Base-by-base conservation (phyloP, 2,797 vertebrate species). In the Tauraco hartlaubi region DNA sequence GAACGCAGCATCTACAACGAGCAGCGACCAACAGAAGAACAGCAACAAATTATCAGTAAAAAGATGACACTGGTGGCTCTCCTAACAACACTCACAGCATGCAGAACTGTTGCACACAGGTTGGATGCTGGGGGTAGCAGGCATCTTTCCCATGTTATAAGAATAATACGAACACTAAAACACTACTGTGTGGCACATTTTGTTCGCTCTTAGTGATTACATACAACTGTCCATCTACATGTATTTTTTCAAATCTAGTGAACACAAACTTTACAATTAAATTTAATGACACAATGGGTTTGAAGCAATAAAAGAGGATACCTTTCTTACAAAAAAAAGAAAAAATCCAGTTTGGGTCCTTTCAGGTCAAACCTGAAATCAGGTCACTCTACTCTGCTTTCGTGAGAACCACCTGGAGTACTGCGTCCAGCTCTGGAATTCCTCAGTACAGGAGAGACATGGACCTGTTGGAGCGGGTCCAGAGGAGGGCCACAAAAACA, bases 51-150 rank as follows among this genome's bases (percentile, higher is more conserved):
- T 39, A 46, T 18, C 37, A 31, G 16, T 25, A 10, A 39, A 35
- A 73, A 85, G 5, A 52, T 2, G 3, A 12, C 1, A 3, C 21
- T 23, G 29, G 18, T 44, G 55, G 19, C 9, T 79, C 19, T 63
- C 1, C 1, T 56, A 69, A 41, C 23, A 69, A 10, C 19, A 28
- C 6, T 59, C 3, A 52, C 6, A 41, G 28, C 21, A 35, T 0
- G 0, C 26, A 29, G 12, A 83, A 37, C 14, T 28, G 49, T 12
- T 72, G 43, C 35, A n/a, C 8, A 7, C 19, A 54, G 23, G 11
- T n/a, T 37, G 62, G 54, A 75, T 63, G 23, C 31, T 41, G 17
- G 72, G 17, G 31, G 28, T 28, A 63, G 26, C 11, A 77, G 44
- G 11, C 5, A 3, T 33, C 6, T 59, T 78, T 17, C 35, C 11